Base-by-base conservation (phyloP, 2,888 invertebrate species). In the Agapostemon virescens region DNA sequence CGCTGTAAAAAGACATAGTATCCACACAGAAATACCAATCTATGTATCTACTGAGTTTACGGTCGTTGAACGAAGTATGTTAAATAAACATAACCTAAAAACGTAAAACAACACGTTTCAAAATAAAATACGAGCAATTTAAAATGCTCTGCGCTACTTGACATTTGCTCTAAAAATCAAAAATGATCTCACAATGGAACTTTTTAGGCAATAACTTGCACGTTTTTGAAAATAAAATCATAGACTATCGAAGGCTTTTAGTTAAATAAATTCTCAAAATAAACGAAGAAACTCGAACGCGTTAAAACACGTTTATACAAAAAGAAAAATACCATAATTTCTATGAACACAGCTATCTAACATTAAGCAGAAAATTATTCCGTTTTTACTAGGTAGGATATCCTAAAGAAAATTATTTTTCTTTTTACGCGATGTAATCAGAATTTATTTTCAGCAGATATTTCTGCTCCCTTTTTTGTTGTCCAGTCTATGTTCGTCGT, bases 381-480 rank as follows among this genome's bases (percentile, higher is more conserved):
- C 23, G 23, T 5, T 23, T n/a, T 69, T 69, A 33, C 30, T 66
- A 77, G 77, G 67, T 73, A 69, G 70, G 73, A 64, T 75, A 23
- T 42, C 49, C 45, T 66, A 49, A 74, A 83, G 73, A 73, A 75
- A 75, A 67, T 77, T 61, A 33, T 61, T 61, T 58, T 67, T 75
- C 33, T 49, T 63, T 68, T 63, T 69, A 77, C 70, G 66, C 69
- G 70, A 74, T 79, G 66, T 74, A 85, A 77, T 73, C 67, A 76
- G 67, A 85, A 79, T 86, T 86, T 85, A 85, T 86, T 86, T 83
- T 68, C 36, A 33, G 76, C 79, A 85, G 74, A 67, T 66, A 71
- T 66, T 69, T 69, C 75, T 63, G 76, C 26, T 67, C 68, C 49
- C 30, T 74, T 75, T 71, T 67, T 58, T 15, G 73, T 84, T 30